Conservation (phyloP, 2,888 invertebrate genomes). For the Dicyrtoma fusca region DNA sequence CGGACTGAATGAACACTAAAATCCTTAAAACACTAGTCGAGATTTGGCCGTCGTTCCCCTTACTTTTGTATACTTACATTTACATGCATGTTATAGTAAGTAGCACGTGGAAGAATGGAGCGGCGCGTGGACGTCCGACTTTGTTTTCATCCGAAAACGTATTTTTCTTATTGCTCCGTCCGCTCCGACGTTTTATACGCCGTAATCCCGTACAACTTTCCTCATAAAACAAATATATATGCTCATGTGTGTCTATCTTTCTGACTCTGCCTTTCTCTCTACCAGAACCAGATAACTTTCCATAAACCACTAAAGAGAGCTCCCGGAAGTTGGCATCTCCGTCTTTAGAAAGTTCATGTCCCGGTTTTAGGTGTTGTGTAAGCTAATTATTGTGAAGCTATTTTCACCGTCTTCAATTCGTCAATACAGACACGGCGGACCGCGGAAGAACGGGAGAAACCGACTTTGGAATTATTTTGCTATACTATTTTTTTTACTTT, state of each 20-base stretch:
- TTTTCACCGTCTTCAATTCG: too few species aligned
- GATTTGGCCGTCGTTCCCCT: too few species aligned
- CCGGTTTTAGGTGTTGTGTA: too few species aligned
- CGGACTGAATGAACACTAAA: background rate
- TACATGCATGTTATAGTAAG: background rate
- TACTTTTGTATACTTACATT: background rate
- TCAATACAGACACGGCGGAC: too few species aligned
- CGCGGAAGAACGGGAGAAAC: too few species aligned
- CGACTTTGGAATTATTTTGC: too few species aligned
- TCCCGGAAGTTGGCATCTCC: background rate
- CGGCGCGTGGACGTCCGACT: too few species aligned
- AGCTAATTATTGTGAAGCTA: too few species aligned
- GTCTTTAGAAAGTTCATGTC: background rate
- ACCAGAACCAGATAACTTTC: background rate
- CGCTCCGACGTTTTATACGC: background rate
- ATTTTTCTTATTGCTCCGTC: background rate
- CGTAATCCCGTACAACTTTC: background rate
- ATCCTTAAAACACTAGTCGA: background rate
- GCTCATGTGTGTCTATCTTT: too few species aligned
- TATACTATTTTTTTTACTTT: background rate
- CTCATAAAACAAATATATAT: too few species aligned
- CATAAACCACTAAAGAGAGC: slow-evolving; percentile 1
- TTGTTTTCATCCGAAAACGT: background rate
- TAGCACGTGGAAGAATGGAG: too few species aligned
- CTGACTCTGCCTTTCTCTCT: background rate